Evolutionary conservation across 2,113 vertebrate genomes (phyloP).

Genomic region (Leiothrix lutea): DNA sequence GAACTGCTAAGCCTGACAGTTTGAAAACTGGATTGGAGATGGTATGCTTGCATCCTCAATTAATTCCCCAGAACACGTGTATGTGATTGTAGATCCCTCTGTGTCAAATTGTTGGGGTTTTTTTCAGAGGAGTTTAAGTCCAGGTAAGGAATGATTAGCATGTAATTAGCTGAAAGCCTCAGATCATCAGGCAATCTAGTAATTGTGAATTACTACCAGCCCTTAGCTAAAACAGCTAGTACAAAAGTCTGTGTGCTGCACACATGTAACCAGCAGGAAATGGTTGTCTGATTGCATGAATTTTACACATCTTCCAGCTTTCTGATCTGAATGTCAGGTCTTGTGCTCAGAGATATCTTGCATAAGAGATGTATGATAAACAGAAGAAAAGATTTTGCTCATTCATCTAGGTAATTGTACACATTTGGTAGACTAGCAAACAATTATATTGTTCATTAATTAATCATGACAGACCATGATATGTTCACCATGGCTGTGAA

Average conservation of each 20-base stretch:
- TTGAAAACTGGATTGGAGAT: not conserved
- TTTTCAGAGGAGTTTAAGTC: not conserved
- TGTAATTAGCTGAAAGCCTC: not conserved
- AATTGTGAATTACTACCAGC: not conserved
- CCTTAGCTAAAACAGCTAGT: not conserved
- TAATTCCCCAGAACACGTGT: not conserved
- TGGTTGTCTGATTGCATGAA: not conserved
- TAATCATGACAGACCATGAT: not conserved
- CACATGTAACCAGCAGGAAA: not conserved
- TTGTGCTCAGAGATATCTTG: not conserved
- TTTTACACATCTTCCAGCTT: not conserved
- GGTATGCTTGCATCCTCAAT: not conserved
- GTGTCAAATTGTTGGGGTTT: not conserved
- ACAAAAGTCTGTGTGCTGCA: not conserved
- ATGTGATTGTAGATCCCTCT: not conserved
- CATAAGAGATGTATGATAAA: not conserved
- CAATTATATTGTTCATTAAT: not conserved
- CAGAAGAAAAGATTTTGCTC: not conserved
- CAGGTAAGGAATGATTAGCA: constrained; percentile 16
- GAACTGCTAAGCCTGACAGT: not conserved
- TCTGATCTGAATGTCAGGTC: not conserved
- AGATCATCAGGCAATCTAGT: not conserved
- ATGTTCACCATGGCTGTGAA: not conserved
- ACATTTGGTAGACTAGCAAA: not conserved
- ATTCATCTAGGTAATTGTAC: not conserved